Evolutionary conservation across 2,797 vertebrate genomes (phyloP).

Genomic region (Enteromius trimaculatus): DNA sequence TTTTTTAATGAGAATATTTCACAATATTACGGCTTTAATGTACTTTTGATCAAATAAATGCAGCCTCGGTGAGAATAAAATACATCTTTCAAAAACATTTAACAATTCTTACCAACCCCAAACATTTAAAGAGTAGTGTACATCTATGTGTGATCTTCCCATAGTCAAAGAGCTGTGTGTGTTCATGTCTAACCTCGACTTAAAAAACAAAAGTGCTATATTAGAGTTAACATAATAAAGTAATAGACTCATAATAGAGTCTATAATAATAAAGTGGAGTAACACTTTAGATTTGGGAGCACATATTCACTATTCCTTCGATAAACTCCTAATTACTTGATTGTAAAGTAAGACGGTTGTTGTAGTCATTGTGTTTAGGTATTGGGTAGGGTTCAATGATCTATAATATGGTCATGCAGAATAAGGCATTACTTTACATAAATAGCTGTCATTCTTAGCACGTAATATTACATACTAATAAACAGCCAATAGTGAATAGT

Average conservation of each 20-base stretch:
- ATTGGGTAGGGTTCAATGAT: not conserved
- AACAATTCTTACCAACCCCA: not conserved
- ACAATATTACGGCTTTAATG: not conserved
- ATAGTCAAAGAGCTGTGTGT: conserved; percentile 15
- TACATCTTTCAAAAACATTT: not conserved
- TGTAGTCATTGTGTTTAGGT: not conserved
- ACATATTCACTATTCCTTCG: not conserved
- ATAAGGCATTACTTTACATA: not conserved
- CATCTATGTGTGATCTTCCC: conserved; percentile 1
- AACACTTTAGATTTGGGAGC: not conserved
- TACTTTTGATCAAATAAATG: not conserved
- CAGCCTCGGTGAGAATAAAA: not conserved
- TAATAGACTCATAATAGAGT: not conserved
- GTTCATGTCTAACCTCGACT: conserved; percentile 1
- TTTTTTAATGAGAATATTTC: not conserved
- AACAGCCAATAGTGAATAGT: conserved; percentile 2
- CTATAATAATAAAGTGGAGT: not conserved
- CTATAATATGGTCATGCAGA: not conserved
- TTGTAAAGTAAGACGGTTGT: not conserved
- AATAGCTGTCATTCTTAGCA: no score
- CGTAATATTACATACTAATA: not conserved
- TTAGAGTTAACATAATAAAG: not conserved
- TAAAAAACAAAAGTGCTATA: not conserved
- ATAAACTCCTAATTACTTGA: not conserved
- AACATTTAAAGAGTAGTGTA: not conserved